phyloP scores from a whole-genome alignment of 2,888 invertebrate genomes.

The Fragum sueziense region DNA sequence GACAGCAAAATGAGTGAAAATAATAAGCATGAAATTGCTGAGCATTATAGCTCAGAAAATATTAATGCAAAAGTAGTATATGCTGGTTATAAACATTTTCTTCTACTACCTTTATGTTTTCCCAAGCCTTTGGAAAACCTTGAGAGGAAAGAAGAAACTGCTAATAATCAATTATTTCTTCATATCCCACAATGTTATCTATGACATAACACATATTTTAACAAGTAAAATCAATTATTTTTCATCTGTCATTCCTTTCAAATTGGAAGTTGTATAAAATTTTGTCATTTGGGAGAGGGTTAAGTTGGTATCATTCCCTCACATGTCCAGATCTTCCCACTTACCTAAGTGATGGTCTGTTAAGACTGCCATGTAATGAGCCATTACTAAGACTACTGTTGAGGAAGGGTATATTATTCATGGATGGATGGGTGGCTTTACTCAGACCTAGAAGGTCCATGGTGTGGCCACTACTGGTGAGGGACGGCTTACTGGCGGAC shows the following conservation, averaged over 20 bases:
- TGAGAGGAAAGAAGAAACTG: not conserved
- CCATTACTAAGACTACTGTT: conserved; percentile 59
- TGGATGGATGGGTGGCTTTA: conserved; percentile 66
- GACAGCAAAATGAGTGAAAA: too few species aligned
- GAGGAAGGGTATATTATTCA: conserved; percentile 51
- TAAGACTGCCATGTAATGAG: conserved; percentile 58
- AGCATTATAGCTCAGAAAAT: not conserved
- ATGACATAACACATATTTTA: too few species aligned
- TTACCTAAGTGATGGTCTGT: conserved; percentile 51
- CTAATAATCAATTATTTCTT: not conserved
- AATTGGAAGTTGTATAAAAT: too few species aligned
- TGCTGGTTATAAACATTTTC: not conserved
- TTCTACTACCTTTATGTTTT: not conserved
- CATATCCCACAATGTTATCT: not conserved
- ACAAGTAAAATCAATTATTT: too few species aligned
- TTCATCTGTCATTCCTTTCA: too few species aligned
- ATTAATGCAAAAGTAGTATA: not conserved
- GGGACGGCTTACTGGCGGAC: conserved; percentile 18
- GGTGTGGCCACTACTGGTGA: conserved; percentile 66
- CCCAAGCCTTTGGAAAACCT: not conserved
- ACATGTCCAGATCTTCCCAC: too few species aligned
- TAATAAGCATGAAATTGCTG: too few species aligned
- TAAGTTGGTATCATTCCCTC: too few species aligned
- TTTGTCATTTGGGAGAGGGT: too few species aligned
- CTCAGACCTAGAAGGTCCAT: conserved; percentile 75